Base-by-base conservation (phyloP, 1,140 invertebrate species). In the Drosophila sulfurigaster region DNA sequence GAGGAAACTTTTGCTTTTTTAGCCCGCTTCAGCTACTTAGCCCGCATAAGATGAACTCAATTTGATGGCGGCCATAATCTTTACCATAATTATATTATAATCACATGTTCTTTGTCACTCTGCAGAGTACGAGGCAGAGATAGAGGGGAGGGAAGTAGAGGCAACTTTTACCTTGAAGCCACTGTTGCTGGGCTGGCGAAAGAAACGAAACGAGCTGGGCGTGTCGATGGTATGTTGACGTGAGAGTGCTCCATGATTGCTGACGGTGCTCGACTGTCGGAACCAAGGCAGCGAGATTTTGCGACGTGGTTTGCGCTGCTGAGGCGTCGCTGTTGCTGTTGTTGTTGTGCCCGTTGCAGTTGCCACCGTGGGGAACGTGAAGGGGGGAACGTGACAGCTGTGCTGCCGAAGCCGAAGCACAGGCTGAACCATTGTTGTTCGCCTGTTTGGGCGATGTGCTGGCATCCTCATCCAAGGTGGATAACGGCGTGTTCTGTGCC, bases 241-340 rank as follows among this genome's bases (percentile, higher is more conserved):
- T 41, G 96, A 95, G 28, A 97, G 94, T 41, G 94, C 94, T 65
- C 95, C 94, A 89, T 96, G 96, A 75, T 95, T 94, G 81, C 94
- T 94, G 68, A 96, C 94, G 32, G 35, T 41, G 54, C 96, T 97
- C 65, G 94, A 95, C 93, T 97, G 96, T 51, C 96, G 94, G 93
- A 97, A 97, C 97, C 97, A 98, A 48, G 97, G 97, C 83, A 98
- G 93, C 46, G 96, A 97, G 78, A 98, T 97, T 93, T 97, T 98
- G 66, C 97, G 94, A 56, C 96, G 94, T 71, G 95, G 95, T 90
- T 96, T 97, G 0, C 86, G 75, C 91, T 95, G 94, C 68, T 93
- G 93, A 86, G 95, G 94, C 73, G 93, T 7, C 7, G 62, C 48
- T 28, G 68, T 16, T 11, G 62, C 10, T 35, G 69, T 58, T 62